Percentiles rank a stretch among this genome's conserved stretches.
These are phyloP conservation scores for Solea senegalensis DNA, from an alignment of 2,113 vertebrate species.

Conservation along the genomic window DNA sequence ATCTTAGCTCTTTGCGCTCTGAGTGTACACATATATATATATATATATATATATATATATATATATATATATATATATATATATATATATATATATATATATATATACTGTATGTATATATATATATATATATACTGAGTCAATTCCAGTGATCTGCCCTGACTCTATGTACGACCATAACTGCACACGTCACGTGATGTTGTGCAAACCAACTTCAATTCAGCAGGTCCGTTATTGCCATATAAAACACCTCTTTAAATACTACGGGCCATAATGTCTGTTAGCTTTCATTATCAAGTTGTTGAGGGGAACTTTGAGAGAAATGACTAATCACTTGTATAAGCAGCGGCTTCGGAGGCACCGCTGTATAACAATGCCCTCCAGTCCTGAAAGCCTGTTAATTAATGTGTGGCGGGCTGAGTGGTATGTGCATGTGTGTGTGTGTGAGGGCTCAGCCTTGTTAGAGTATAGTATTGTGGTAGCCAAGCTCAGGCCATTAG, in stretches of 20 bases:
- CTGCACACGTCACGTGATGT: constrained; percentile 5
- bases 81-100: too few species aligned
- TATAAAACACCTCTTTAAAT: constrained; percentile 9
- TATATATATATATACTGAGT: too few species aligned
- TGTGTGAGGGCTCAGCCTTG: constrained; percentile 32
- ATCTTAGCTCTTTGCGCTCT: constrained; percentile 39
- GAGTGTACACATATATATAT: constrained; percentile 28
- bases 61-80: too few species aligned
- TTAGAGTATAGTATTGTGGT: constrained; percentile 22
- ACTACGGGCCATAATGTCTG: background rate
- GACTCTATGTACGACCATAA: constrained; percentile 38
- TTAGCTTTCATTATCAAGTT: background rate
- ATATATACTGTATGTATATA: too few species aligned
- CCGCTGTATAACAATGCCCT: constrained; percentile 19
- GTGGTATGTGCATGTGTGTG: background rate
- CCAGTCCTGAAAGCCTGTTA: constrained; percentile 39
- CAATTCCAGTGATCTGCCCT: background rate
- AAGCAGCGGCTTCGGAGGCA: constrained; percentile 22
- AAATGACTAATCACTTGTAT: background rate
- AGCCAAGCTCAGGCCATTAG: constrained; percentile 36
- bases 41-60: too few species aligned
- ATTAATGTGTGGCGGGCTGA: constrained; percentile 29
- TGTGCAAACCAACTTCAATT: background rate
- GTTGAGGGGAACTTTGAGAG: constrained; percentile 1
- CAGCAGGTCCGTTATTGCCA: background rate